Percentiles rank a stretch among this genome's conserved stretches.
Evolutionary conservation across 2,888 invertebrate genomes (phyloP).

Genomic region (Pteria penguin): DNA sequence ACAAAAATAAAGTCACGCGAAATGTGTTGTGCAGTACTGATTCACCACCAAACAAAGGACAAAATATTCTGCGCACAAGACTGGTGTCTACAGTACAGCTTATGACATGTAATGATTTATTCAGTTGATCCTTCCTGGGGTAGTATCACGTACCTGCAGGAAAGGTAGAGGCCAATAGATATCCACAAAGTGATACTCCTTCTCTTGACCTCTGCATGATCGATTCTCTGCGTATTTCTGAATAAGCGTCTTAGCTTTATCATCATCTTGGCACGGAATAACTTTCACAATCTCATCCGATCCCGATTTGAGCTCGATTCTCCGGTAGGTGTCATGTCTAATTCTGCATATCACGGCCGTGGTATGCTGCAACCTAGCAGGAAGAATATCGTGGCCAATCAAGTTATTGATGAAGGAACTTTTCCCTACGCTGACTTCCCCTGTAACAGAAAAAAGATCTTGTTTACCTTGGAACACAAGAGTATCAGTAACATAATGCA

Average conservation of each 20-base stretch:
- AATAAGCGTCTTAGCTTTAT: not conserved
- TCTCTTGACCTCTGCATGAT: too few species aligned
- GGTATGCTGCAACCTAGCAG: not conserved
- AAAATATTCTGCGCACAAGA: too few species aligned
- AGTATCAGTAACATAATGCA: too few species aligned
- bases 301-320: not conserved
- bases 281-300: not conserved
- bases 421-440: not conserved
- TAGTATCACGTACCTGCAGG: not conserved
- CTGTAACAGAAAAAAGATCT: not conserved
- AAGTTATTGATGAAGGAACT: not conserved
- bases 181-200: too few species aligned
- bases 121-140: too few species aligned
- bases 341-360: not conserved
- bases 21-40: too few species aligned
- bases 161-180: not conserved
- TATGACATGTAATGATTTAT: too few species aligned
- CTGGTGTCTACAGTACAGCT: too few species aligned
- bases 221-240: too few species aligned
- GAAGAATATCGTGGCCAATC: not conserved
- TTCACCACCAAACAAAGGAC: too few species aligned
- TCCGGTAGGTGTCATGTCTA: not conserved
- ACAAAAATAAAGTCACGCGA: too few species aligned
- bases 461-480: too few species aligned
- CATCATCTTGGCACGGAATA: not conserved